Evolutionary conservation across 2,888 invertebrate species (phyloP), one percentile per base, ranked within the genome.

Genomic region (Aphodius sticticus): DNA sequence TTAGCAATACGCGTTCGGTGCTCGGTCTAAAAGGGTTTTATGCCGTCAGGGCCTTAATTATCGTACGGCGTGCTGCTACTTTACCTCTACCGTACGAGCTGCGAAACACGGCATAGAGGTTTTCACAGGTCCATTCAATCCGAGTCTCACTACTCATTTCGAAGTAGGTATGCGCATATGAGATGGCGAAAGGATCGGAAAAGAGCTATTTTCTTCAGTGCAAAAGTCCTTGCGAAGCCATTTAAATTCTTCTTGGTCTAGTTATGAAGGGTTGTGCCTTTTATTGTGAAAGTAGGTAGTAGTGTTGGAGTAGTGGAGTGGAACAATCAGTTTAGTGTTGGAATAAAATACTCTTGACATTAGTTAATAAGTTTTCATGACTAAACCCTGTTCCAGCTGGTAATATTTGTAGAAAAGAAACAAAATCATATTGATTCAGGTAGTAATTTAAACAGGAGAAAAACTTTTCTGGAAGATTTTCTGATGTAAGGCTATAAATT

Each of bases 1-100:
- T 53, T 53, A 53, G 53, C 53, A 53, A 53, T 53, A 53, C 53
- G 53, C 53, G 53, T 53, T 53, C 53, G 53, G 53, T 53, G 12
- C 53, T 53, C 7, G 53, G 53, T 53, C 53, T 53, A 53, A 53
- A 53, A 53, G 53, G 53, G 53, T 53, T 53, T 53, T 53, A 53
- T 53, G 53, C 53, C 53, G 53, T 53, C 53, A 53, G 53, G 53
- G 53, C 53, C 53, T 53, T 53, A 53, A 53, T 53, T 53, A 53
- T 26, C 53, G 53, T 7, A 12, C 53, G 12, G 9, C 53, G 53
- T 53, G 53, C 53, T 3, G 53, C 53, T 53, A 53, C 53, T 53
- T 53, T 53, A 53, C 53, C 53, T 53, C 53, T 53, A 12, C 53
- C 3, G 53, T 53, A 53, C 53, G 53, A 53, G 53, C 53, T 53